phyloP scores from a whole-genome alignment of 1,140 invertebrate genomes.

The Aethina tumida region DNA sequence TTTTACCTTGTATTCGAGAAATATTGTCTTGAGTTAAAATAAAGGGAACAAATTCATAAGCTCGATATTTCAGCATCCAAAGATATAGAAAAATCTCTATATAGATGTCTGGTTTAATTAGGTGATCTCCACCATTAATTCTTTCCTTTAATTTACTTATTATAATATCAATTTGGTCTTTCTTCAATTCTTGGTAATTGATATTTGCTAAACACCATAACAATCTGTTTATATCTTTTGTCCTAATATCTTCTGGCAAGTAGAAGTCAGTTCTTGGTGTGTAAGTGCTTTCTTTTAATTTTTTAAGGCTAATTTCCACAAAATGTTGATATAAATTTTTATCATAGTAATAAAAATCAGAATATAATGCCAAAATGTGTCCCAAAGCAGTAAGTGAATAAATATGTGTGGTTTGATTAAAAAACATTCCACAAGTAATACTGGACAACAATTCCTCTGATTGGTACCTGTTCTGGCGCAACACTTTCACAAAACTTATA shows the following conservation, averaged over 20 bases:
- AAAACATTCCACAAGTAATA: constrained; percentile 30
- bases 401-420: constrained; percentile 29
- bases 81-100: constrained; percentile 29
- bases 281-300: constrained; percentile 16
- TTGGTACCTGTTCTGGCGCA: constrained; percentile 32
- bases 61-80: constrained; percentile 30
- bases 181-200: constrained; percentile 17
- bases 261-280: constrained; percentile 16
- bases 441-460: constrained; percentile 31
- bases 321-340: constrained; percentile 26
- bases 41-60: constrained; percentile 23
- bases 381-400: constrained; percentile 30
- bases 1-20: constrained; percentile 12
- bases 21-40: constrained; percentile 16
- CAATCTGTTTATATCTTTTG: constrained; percentile 33
- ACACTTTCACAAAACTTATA: constrained; percentile 30
- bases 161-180: constrained; percentile 17
- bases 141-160: constrained; percentile 24
- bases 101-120: constrained; percentile 17
- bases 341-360: constrained; percentile 33
- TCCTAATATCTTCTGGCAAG: constrained; percentile 21
- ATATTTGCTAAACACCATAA: constrained; percentile 29
- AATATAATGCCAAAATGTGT: constrained; percentile 32
- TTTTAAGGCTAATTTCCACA: constrained; percentile 16
- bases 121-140: constrained; percentile 19